Base-by-base conservation (phyloP, 2,797 vertebrate species). In the Amblyopsis hoosieri region DNA sequence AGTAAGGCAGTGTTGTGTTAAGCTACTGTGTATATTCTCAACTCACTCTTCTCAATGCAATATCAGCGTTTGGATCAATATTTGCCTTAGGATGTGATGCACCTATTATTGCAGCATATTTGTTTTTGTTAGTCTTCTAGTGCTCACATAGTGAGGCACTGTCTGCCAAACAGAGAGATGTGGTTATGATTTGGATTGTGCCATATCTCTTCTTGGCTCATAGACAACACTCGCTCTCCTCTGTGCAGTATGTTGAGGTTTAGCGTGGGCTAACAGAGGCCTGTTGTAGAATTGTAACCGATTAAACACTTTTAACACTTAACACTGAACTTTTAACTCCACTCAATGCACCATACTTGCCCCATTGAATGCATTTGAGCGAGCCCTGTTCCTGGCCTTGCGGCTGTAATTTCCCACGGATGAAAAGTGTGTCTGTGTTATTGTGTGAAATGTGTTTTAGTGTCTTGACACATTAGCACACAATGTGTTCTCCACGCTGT, bases 151-250 rank as follows among this genome's bases (percentile, higher is more conserved):
- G 72, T 19, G 50, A 61, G 61, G 56, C 57, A 66, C 53, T 48
- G 55, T 58, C 55, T 63, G 69, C 64, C 29, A 64, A 47, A 69
- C 70, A 69, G 59, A 70, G 64, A 84, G 80, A 82, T 80, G 84
- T n/a, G n/a, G 61, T 54, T 31, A 37, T 42, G 57, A 63, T 76
- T 75, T 75, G 77, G 69, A 75, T 75, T 67, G 5, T n/a, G n/a
- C 75, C 60, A 46, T 71, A 56, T 79, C 62, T 47, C 56, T 46
- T 23, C 31, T 57, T 54, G 57, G 68, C 51, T 69, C 49, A 31
- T 65, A 57, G 53, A 74, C 64, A 29, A 76, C 49, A 73, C 72
- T 77, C 52, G 54, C 65, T 56, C 9, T 73, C 56, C 46, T 54
- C 58, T 1, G 45, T 9, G 4, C 66, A 45, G 11, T 53, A 6